phyloP scores from a whole-genome alignment of 2,888 invertebrate species.

The Falcaria lacertinaria region DNA sequence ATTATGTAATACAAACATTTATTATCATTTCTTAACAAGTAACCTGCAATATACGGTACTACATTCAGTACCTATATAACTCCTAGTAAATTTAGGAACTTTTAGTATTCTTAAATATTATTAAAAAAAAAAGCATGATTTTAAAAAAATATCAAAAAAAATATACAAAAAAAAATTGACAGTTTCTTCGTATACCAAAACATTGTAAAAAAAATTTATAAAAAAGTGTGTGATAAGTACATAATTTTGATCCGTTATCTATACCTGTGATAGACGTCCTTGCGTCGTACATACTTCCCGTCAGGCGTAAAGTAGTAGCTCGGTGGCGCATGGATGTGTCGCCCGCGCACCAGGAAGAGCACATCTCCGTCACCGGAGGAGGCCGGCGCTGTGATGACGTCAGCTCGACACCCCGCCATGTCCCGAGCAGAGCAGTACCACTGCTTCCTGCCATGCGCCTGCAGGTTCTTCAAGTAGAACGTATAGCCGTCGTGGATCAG shows the following conservation, averaged over 20 bases:
- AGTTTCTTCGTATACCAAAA: background rate
- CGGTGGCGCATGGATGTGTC: constrained; percentile 70
- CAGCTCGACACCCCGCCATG: constrained; percentile 73
- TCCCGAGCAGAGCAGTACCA: constrained; percentile 75
- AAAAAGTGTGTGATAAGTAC: constrained; percentile 7
- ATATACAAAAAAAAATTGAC: background rate
- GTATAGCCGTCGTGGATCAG: constrained; percentile 71
- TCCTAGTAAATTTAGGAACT: constrained; percentile 32
- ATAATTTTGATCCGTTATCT: constrained; percentile 45
- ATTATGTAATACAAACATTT: too few species aligned
- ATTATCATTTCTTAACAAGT: too few species aligned
- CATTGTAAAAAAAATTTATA: constrained; percentile 11
- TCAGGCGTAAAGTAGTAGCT: constrained; percentile 72
- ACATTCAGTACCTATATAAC: too few species aligned
- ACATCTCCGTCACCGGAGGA: constrained; percentile 52
- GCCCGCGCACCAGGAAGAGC: constrained; percentile 66
- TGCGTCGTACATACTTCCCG: constrained; percentile 70
- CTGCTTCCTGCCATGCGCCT: constrained; percentile 71
- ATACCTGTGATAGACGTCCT: constrained; percentile 69
- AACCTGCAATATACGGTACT: too few species aligned
- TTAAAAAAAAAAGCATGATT: constrained; percentile 5
- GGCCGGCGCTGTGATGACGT: constrained; percentile 70
- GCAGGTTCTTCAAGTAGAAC: constrained; percentile 72
- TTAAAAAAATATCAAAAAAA: constrained; percentile 13
- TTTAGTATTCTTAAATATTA: constrained; percentile 15